Evolutionary conservation across 1,140 invertebrate genomes (phyloP).

Genomic region (Euura saliciscinereae): DNA sequence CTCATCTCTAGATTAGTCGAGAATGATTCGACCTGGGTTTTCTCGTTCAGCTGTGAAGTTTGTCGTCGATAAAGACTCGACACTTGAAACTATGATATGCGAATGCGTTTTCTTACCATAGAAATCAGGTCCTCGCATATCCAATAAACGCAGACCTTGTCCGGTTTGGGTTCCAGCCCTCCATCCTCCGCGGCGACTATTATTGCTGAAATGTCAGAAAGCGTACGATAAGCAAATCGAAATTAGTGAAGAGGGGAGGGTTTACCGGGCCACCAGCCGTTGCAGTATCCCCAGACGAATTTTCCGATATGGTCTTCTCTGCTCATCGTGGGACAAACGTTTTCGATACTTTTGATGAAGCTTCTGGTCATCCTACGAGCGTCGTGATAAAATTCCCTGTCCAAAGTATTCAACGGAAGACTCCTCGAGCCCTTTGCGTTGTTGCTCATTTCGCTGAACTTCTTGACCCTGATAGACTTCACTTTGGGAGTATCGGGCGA

Average conservation of each 20-base stretch:
- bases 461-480: neutral
- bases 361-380: constrained; percentile 25
- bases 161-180: constrained; percentile 35
- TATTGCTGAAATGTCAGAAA: neutral
- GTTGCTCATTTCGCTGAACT: neutral
- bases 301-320: constrained; percentile 8
- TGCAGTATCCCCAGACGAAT: constrained; percentile 36
- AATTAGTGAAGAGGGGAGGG: neutral
- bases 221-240: neutral
- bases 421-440: neutral
- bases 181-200: constrained; percentile 33
- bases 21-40: constrained; percentile 37
- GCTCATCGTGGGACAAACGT: constrained; percentile 5
- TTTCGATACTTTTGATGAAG: constrained; percentile 21
- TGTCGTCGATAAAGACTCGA: too few species aligned
- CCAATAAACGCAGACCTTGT: constrained; percentile 47
- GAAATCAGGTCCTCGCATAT: constrained; percentile 32
- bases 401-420: neutral
- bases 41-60: constrained; percentile 25
- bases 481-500: neutral
- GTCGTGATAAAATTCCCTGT: neutral
- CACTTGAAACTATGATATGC: too few species aligned
- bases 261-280: constrained; percentile 44
- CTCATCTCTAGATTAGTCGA: constrained; percentile 28
- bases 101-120: neutral